Base-by-base conservation (phyloP, 2,113 vertebrate species). In the Scophthalmus maximus region DNA sequence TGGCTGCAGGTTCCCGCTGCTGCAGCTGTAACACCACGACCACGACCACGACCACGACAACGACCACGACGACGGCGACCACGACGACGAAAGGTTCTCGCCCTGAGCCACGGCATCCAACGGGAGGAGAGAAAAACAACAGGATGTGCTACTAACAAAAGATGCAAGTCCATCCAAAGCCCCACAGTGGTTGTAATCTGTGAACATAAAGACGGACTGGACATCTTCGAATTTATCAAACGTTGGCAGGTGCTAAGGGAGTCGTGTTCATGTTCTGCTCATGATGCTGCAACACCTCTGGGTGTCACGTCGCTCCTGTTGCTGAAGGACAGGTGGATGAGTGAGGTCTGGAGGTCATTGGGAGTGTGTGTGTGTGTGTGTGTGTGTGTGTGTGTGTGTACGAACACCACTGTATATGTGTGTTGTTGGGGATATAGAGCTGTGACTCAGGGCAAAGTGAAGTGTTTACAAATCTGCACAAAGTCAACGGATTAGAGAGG, bases 401-500 rank as follows among this genome's bases (percentile, higher is more conserved):
- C 2, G 40, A 17, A 11, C 5, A 42, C 14, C 4, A 17, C 6
- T 46, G 8, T 46, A 18, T 46, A 34, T 34, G 42, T 42, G 15
- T 42, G 38, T 44, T 46, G 42, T 20, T 2, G 18, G 42, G 42
- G 42, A 46, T 20, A n/a, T 11, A 49, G 20, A 22, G 17, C 25
- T 73, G 36, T 6, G 7, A 42, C n/a, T 2, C 3, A 14, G 42
- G 73, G 66, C 14, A 40, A 36, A 51, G 63, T 59, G 30, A 27
- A 64, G 65, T 47, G 66, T 70, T 81, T 70, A 71, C 68, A 84
- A 87, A 88, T 89, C 77, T 62, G 38, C 68, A 72, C 64, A 75
- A 70, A 71, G 87, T 83, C 88, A 87, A 68, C 40, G 85, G 84
- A 89, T 92, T 92, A 91, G 38, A 40, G 47, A 27, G 83, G 76